Percentiles rank a stretch among this genome's conserved stretches.
Evolutionary conservation across 2,888 invertebrate species (phyloP).

Genomic region (Zaprionus obscuricornis): DNA sequence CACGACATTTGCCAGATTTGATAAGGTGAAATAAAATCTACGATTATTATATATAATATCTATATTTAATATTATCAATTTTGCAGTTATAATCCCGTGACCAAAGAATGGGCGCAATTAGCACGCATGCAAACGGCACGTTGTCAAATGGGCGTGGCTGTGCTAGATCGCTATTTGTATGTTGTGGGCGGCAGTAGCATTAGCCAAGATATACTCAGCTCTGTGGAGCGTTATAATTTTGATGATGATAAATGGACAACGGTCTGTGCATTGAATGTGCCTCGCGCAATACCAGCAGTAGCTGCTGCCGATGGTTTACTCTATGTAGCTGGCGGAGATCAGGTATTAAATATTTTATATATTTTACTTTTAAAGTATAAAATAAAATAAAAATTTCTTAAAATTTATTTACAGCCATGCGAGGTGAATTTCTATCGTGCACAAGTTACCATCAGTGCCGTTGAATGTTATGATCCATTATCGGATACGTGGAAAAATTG

Average conservation of each 20-base stretch:
- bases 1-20: constrained; percentile 91
- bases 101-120: constrained; percentile 90
- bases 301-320: constrained; percentile 92
- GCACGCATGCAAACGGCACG: constrained; percentile 91
- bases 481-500: constrained; percentile 91
- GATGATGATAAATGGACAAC: constrained; percentile 88
- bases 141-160: constrained; percentile 95
- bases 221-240: constrained; percentile 88
- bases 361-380: too few species aligned
- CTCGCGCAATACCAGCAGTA: constrained; percentile 92
- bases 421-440: constrained; percentile 93
- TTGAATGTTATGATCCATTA: constrained; percentile 93
- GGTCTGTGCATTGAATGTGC: constrained; percentile 89
- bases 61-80: too few species aligned
- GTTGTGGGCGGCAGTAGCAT: constrained; percentile 95
- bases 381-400: too few species aligned
- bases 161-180: constrained; percentile 92
- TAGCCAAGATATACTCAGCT: constrained; percentile 90
- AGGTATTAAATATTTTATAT: too few species aligned
- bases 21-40: constrained; percentile 81
- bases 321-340: constrained; percentile 94
- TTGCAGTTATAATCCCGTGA: constrained; percentile 89
- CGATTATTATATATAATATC: too few species aligned
- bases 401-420: too few species aligned
- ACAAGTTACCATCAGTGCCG: constrained; percentile 91